Evolutionary conservation across 1,140 invertebrate species (phyloP), one percentile per base, ranked within the genome.

Genomic region (Rhynchophorus ferrugineus): DNA sequence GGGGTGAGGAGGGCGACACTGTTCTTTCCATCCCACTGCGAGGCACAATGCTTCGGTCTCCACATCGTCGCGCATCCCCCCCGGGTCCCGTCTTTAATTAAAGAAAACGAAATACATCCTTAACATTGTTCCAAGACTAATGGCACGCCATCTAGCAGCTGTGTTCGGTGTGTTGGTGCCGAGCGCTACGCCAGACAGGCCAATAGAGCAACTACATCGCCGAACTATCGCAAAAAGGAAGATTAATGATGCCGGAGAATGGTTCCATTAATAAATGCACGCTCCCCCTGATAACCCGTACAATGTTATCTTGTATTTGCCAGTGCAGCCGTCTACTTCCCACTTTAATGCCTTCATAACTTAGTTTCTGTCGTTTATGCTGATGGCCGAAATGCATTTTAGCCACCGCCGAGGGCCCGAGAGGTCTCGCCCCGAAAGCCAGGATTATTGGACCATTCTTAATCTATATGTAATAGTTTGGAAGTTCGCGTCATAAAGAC

Each of bases 301-400:
- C 43, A 44, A 44, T 44, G 43, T 44, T 44, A 44, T 44, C 43
- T 44, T 33, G 43, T 44, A 44, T 22, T 44, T 44, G 43, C 43
- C 38, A n/a, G 14, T 19, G 38, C 17, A 17, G 38, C 14, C 3
- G 38, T n/a, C 38, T 18, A 41, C 38, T 41, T 41, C 38, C 20
- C 38, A 19, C 19, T 41, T 41, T 41, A 41, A 41, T 41, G 38
- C 5, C 19, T 18, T 7, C 17, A 2, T 18, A 41, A 41, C 16
- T 2, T 17, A 41, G 17, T 17, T 19, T 41, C 14, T 17, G 16
- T 14, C 38, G 7, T 17, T 41, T 41, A 5, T 5, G 38, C 20
- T 20, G 1, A 41, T 8, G 16, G 11, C n/a, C 18, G 18, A 41
- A 17, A 17, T 41, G 24, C 24, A 29, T n/a, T n/a, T n/a, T n/a